Evolutionary conservation across 2,113 vertebrate species (phyloP).

Genomic region (Cynopterus brachyotis): DNA sequence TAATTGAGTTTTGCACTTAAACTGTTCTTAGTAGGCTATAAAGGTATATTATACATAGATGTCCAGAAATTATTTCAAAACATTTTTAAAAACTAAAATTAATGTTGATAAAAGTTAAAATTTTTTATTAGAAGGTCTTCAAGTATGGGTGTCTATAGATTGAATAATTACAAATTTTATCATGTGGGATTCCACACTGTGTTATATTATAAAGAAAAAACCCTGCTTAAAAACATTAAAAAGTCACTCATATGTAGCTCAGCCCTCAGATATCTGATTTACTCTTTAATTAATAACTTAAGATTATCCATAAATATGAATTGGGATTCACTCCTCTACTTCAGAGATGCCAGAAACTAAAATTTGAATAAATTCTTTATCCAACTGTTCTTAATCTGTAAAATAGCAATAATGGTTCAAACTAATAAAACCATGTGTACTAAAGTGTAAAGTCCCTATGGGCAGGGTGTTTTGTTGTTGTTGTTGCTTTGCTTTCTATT

Average conservation of each 20-base stretch:
- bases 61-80: neutral
- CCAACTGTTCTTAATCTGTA: neutral
- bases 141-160: neutral
- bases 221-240: neutral
- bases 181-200: neutral
- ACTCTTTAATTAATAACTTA: neutral
- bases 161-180: neutral
- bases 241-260: neutral
- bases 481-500: neutral
- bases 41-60: neutral
- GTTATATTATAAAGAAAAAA: neutral
- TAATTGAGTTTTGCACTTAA: neutral
- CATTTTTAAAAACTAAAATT: neutral
- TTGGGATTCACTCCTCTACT: neutral
- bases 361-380: neutral
- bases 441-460: neutral
- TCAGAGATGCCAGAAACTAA: neutral
- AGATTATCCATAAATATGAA: neutral
- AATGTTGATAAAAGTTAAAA: neutral
- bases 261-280: neutral
- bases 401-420: neutral
- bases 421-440: neutral
- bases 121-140: neutral
- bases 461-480: neutral
- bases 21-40: neutral